phyloP scores from a whole-genome alignment of 1,140 invertebrate species.

The Stenopsyche tienmushanensis region DNA sequence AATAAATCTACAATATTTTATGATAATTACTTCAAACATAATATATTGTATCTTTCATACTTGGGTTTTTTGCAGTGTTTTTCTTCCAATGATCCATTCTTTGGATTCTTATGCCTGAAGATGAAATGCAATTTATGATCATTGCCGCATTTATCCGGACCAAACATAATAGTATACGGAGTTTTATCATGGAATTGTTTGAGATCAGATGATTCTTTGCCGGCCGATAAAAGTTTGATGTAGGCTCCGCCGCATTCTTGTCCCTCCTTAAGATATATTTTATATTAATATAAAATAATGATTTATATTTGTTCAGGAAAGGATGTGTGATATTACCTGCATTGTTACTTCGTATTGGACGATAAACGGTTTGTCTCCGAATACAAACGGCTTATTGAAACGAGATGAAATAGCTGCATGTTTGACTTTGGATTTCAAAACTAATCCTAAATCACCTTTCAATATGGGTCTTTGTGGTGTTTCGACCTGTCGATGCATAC shows the following conservation, averaged over 20 bases:
- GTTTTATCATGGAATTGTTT: slow-evolving; percentile 92
- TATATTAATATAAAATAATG: slow-evolving; percentile 6
- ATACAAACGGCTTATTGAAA: slow-evolving; percentile 81
- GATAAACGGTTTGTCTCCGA: slow-evolving; percentile 83
- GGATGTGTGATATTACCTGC: slow-evolving; percentile 49
- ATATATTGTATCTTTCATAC: slow-evolving; percentile 45
- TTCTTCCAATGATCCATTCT: slow-evolving; percentile 84
- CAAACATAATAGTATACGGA: slow-evolving; percentile 98
- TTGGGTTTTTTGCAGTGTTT: slow-evolving; percentile 91
- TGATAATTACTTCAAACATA: slow-evolving; percentile 2
- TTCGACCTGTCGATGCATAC: slow-evolving; percentile 72
- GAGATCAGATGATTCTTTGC: slow-evolving; percentile 68
- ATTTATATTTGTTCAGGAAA: not conserved
- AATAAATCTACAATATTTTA: not conserved
- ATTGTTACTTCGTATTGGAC: slow-evolving; percentile 91
- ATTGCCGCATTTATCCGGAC: slow-evolving; percentile 97
- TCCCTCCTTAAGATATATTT: slow-evolving; percentile 79
- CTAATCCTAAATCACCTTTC: slow-evolving; percentile 82
- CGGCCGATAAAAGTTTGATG: slow-evolving; percentile 83
- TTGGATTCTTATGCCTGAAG: slow-evolving; percentile 93
- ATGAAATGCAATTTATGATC: slow-evolving; percentile 98
- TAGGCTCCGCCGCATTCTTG: slow-evolving; percentile 99
- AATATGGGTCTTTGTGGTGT: slow-evolving; percentile 73
- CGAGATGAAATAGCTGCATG: slow-evolving; percentile 92
- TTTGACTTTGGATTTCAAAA: slow-evolving; percentile 93